Base-by-base conservation (phyloP, 2,113 vertebrate species). In the Benitochromis conjunctus region DNA sequence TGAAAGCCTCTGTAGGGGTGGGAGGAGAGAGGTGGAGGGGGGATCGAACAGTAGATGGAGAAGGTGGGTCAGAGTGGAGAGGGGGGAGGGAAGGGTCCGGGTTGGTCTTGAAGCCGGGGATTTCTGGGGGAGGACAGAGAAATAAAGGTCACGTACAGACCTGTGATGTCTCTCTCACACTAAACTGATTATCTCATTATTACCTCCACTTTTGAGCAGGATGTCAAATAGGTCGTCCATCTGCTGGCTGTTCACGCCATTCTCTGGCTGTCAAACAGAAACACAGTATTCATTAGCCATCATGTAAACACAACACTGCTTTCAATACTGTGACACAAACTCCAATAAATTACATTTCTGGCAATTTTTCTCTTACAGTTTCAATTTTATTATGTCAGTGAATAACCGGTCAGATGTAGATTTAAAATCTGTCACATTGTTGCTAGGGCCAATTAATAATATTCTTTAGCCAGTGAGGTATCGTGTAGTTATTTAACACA, bases 151-250 rank as follows among this genome's bases (percentile, higher is more conserved):
- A 26, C 18, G 7, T 13, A 56, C 3, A 0, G 13, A 85, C 57
- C 7, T 34, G 62, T 21, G 76, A 34, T 55, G 36, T 18, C 9
- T 46, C 0, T 24, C 54, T 38, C 0, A 46, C 43, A 12, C 29
- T 74, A 48, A 48, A 74, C 31, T 48, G 58, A 8, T 18, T 18
- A 38, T 24, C 62, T 41, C 51, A 12, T 46, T 19, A 19, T 96
- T 96, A 99, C 98, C 98, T 97, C 98, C 98, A 19, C 98, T 99
- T 95, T 98, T 96, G 0, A 99, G 97, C 69, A 99, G 97, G 85
- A 99, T 98, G 94, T 99, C 98, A 62, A 99, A 99, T 92, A 99
- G 94, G 89, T 99, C 98, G 0, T 99, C 98, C 97, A 99, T 98
- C 88, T 99, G 98, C 92, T 99, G 97, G 92, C 96, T 97, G 38